Conservation (phyloP, 2,113 vertebrate species). For the Lampris incognitus region DNA sequence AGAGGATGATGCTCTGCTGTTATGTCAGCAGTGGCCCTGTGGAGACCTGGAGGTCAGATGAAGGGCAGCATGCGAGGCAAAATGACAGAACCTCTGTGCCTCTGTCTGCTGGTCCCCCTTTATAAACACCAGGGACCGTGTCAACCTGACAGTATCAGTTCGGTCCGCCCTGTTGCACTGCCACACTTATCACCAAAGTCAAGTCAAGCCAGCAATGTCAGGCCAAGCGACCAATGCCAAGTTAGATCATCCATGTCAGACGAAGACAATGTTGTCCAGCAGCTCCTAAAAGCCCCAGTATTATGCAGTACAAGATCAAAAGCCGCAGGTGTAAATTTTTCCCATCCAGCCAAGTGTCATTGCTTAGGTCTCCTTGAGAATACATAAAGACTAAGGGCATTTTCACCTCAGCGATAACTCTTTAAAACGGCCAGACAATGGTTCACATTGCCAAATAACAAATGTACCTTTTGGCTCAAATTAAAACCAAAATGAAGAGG, state of each 20-base stretch:
- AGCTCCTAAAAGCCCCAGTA: no score
- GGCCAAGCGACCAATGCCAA: not conserved
- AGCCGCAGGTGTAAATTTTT: no score
- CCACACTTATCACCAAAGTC: slow-evolving; percentile 31
- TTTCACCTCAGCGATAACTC: no score
- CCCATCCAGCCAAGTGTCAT: no score
- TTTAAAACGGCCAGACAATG: no score
- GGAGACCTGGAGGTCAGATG: slow-evolving; percentile 57
- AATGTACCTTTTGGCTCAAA: no score
- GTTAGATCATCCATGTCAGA: not conserved
- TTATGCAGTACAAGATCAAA: no score
- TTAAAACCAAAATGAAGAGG: no score
- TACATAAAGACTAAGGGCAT: no score
- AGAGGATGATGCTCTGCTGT: slow-evolving; percentile 5
- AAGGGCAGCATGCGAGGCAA: slow-evolving; percentile 60
- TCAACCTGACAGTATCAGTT: slow-evolving; percentile 57
- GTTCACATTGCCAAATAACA: no score
- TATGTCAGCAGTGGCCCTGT: slow-evolving; percentile 11
- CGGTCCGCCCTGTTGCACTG: slow-evolving; percentile 40
- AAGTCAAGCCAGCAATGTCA: slow-evolving; percentile 35
- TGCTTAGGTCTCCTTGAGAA: no score
- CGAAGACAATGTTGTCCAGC: no score
- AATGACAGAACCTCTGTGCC: slow-evolving; percentile 59
- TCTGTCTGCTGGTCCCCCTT: slow-evolving; percentile 46
- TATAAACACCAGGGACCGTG: slow-evolving; percentile 57